These are phyloP conservation scores for Abramis brama DNA, from an alignment of 2,113 vertebrate species.

Conservation along the genomic window DNA sequence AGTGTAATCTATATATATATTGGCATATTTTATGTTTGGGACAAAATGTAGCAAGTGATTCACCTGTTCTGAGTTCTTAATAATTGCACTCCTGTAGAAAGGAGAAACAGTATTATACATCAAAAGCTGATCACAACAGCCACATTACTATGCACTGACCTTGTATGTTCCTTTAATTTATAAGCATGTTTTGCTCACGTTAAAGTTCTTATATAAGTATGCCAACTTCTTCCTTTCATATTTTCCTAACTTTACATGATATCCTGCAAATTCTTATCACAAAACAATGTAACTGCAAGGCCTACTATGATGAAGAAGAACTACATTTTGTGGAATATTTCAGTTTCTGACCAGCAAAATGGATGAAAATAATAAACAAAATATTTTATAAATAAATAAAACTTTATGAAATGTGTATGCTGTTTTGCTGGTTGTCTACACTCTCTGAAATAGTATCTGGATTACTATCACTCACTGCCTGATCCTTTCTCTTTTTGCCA, in stretches of 20 bases:
- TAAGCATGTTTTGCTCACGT: not conserved
- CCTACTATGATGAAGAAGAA: not conserved
- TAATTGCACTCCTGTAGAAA: not conserved
- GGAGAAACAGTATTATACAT: not conserved
- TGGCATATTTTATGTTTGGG: constrained; percentile 24
- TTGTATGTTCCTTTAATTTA: not conserved
- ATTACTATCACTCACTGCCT: too few species aligned
- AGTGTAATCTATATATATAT: constrained; percentile 13
- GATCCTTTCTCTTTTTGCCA: not conserved
- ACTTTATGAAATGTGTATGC: not conserved
- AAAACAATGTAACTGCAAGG: not conserved
- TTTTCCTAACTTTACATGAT: not conserved
- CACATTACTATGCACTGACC: not conserved
- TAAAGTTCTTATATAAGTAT: not conserved
- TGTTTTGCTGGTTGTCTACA: constrained; percentile 7
- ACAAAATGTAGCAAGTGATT: not conserved
- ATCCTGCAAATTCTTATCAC: not conserved
- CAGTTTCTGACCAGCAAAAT: not conserved
- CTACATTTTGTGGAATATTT: not conserved
- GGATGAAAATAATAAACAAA: not conserved
- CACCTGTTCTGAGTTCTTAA: not conserved
- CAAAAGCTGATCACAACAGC: not conserved
- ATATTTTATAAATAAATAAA: not conserved
- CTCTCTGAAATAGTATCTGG: not conserved
- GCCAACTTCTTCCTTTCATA: not conserved